Evolutionary conservation across 1,140 invertebrate species (phyloP), one percentile per base, ranked within the genome.

Genomic region (Amphibalanus amphitrite): DNA sequence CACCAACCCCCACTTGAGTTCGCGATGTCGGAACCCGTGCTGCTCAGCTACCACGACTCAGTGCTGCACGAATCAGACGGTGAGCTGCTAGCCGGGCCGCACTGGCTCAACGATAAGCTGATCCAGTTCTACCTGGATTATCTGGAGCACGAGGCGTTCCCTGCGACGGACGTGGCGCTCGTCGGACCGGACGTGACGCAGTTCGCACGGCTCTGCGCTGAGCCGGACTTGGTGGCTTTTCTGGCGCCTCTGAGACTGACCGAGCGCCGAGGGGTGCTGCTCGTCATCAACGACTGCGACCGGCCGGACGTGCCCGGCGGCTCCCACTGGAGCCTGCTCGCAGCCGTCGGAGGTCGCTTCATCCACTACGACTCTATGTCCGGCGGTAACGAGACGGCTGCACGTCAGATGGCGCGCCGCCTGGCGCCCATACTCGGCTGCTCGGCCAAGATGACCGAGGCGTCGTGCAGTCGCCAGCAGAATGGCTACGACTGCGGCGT

Each of bases 41-140:
- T 91, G 68, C 80, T 95, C 69, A 93, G 85, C 79, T 94, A 90
- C 79, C 83, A 91, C 77, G 90, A 95, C 78, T 86, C 85, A 72
- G 81, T 94, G 59, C 79, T 95, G 28, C 86, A 88, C 73, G 78
- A 87, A 79, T 88, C 86, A 25, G 93, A 95, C 80, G 78, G 93
- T 26, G 81, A 88, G 73, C 80, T 94, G 69, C 80, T 95, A 33
- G 80, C 84, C 75, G 89, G 87, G n/a, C 85, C 88, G 6, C 81
- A 86, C 76, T 95, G 93, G 92, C 81, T 96, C 3, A 95, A 94
- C 79, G 93, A 95, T 79, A 88, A 86, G 65, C 82, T 94, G 65
- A 92, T 94, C 77, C 90, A 89, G 76, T 95, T 95, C 82, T 94
- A 91, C 79, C 92, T 93, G 80, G 91, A 94, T 82, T 94, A 92